These are phyloP conservation scores for Ceratosolen fusciceps DNA, from an alignment of 1,140 invertebrate species.

Conservation along the genomic window DNA sequence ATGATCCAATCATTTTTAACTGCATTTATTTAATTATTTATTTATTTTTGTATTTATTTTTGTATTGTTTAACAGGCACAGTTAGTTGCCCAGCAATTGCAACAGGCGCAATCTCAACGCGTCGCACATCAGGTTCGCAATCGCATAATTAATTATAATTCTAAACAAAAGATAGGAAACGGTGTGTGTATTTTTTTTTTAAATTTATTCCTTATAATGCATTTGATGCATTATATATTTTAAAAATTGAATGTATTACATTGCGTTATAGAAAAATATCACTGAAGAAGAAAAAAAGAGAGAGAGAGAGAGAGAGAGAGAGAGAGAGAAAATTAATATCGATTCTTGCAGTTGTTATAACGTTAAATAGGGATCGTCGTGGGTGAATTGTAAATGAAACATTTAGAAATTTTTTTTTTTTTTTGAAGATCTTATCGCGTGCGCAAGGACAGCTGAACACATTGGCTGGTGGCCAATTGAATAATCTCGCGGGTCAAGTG, in stretches of 20 bases:
- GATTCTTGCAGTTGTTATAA: too few relatives aligned
- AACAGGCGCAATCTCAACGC: conserved; percentile 70
- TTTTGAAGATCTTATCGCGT: conserved; percentile 65
- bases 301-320: too few relatives aligned
- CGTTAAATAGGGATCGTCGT: too few relatives aligned
- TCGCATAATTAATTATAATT: conserved; percentile 4
- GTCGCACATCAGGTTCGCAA: conserved; percentile 66
- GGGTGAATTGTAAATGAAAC: not conserved
- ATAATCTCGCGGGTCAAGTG: conserved; percentile 61
- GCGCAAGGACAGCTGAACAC: conserved; percentile 66
- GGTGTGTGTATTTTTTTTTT: too few relatives aligned
- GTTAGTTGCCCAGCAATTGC: conserved; percentile 66
- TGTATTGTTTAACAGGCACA: conserved; percentile 63
- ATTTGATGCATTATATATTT: too few relatives aligned
- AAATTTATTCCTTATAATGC: too few relatives aligned
- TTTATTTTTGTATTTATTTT: not conserved
- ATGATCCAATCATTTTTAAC: not conserved
- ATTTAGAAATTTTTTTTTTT: conserved; percentile 1
- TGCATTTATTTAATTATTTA: not conserved
- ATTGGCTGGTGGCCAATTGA: conserved; percentile 61
- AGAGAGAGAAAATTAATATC: too few relatives aligned
- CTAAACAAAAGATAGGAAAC: too few relatives aligned
- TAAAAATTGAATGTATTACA: too few relatives aligned
- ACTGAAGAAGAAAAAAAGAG: too few relatives aligned
- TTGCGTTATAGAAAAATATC: too few relatives aligned